Base-by-base conservation (phyloP, 2,888 invertebrate genomes). In the Torymus texanus region DNA sequence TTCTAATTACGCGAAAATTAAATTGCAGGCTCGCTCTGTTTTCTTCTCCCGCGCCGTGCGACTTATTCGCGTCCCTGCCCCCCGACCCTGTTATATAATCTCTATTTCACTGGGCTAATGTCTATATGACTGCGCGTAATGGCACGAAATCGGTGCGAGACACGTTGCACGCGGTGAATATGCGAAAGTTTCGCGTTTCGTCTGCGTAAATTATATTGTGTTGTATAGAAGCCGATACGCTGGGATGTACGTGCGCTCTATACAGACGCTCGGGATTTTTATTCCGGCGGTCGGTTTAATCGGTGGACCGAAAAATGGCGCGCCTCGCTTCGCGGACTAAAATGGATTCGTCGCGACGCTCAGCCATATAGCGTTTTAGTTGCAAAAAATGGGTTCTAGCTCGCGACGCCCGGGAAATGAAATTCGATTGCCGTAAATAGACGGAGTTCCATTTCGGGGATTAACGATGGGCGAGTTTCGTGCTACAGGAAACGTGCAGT, bases 1-100 rank as follows among this genome's bases (percentile, higher is more conserved):
- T 55, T 81, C 65, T 81, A 78, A 75, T 78, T 76, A 71, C 78
- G 70, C 58, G 63, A 50, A 76, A 72, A 73, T 76, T 63, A 78
- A 78, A 78, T 81, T 75, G 67, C 78, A 71, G 58, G 29, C 50
- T 18, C 21, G 18, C 67, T 63, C 53, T 16, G 24, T 51, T 56
- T 29, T 16, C 29, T 56, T 29, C 59, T 55, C 24, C 50, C 61
- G 16, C 53, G 29, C 63, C 2, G 14, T 16, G 21, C 21, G 13
- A 51, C 50, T 16, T 1, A 16, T 13, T 71, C 56, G 21, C 13
- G 18, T 67, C n/a, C 21, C 24, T 16, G 24, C 14, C 12, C 29
- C 21, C 10, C 29, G 41, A 24, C 63, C 3, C 18, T 24, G 53
- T 78, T 75, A 74, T 75, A 71, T 50, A 78, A 80, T 80, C 62